These are phyloP conservation scores for Echinarachnius parma DNA, from an alignment of 53 echinoderm and acorn worm species.

Conservation along the genomic window DNA sequence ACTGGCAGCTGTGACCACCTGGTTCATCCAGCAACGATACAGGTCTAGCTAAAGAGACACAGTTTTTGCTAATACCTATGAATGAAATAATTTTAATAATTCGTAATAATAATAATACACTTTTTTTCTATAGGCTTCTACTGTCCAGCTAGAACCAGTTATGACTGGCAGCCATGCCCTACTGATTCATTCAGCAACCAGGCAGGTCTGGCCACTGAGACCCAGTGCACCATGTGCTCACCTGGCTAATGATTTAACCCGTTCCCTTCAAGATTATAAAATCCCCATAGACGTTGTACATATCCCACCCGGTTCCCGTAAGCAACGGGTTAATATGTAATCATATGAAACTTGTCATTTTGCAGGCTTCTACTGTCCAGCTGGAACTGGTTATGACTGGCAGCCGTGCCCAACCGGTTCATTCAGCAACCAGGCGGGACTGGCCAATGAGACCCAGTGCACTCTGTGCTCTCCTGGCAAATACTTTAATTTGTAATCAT, in stretches of 20 bases:
- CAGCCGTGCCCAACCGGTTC: constrained; percentile 93
- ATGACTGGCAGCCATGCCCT: constrained; percentile 95
- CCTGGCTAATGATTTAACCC: constrained; percentile 74
- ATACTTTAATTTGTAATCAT: too few relatives aligned
- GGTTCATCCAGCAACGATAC: too few relatives aligned
- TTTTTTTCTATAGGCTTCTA: constrained; percentile 65
- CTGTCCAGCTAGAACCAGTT: constrained; percentile 93
- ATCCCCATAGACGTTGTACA: too few relatives aligned
- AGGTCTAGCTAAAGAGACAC: too few relatives aligned
- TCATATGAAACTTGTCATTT: background rate
- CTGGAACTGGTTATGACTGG: constrained; percentile 94
- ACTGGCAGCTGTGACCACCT: too few relatives aligned
- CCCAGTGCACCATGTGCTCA: constrained; percentile 76
- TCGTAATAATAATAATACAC: too few relatives aligned
- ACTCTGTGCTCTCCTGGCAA: constrained; percentile 73
- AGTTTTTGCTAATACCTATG: too few relatives aligned
- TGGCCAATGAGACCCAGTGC: constrained; percentile 80
- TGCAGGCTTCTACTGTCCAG: constrained; percentile 92
- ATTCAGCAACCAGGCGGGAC: constrained; percentile 77
- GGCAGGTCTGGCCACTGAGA: constrained; percentile 71
- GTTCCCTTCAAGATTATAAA: too few relatives aligned
- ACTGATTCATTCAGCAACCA: constrained; percentile 85
- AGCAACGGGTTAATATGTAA: background rate
- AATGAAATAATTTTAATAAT: too few relatives aligned
- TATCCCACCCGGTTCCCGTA: too few relatives aligned